Evolutionary conservation across 2,113 vertebrate genomes (phyloP), one percentile per base, ranked within the genome.

Genomic region (Ophiodon elongatus): DNA sequence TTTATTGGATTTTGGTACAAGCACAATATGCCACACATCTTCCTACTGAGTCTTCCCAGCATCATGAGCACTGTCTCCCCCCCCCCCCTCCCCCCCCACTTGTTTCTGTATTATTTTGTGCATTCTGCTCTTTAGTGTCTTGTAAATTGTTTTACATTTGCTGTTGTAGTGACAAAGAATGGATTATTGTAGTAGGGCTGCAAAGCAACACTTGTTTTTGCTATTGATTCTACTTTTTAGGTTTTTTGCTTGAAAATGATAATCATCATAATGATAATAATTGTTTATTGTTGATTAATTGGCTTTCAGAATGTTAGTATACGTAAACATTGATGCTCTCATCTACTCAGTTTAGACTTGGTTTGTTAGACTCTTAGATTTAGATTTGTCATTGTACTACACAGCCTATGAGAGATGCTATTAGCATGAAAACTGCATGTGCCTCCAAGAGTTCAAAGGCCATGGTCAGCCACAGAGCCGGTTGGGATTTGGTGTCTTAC

Each of bases 1-100:
- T 67, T 79, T 45, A 82, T 25, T 76, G 79, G 65, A 68, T 82
- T 76, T 80, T 1, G 2, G 60, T 71, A 39, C 31, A 62, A 76
- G 67, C 27, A 68, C 54, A 70, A 65, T 60, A 59, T 77, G 59
- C 8, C 56, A 21, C 67, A 37, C 45, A 41, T 76, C 31, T 21
- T 57, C 25, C 33, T 17, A 31, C 78, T 59, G 62, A 73, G 37
- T 82, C 74, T 73, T 11, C 39, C 29, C 70, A 79, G n/a, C n/a
- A 63, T 47, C 69, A 63, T 68, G 50, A 72, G 39, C 31, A 43
- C 62, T 71, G 4, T 69, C 62, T 47, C 33, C 65, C 43, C n/a
- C n/a, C n/a, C n/a, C n/a, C n/a, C n/a, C n/a, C n/a, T n/a, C n/a
- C n/a, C n/a, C n/a, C n/a, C n/a, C n/a, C n/a, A n/a, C 17, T 76